phyloP scores from a whole-genome alignment of 2,888 invertebrate genomes.

The Dexiosoma caninum region DNA sequence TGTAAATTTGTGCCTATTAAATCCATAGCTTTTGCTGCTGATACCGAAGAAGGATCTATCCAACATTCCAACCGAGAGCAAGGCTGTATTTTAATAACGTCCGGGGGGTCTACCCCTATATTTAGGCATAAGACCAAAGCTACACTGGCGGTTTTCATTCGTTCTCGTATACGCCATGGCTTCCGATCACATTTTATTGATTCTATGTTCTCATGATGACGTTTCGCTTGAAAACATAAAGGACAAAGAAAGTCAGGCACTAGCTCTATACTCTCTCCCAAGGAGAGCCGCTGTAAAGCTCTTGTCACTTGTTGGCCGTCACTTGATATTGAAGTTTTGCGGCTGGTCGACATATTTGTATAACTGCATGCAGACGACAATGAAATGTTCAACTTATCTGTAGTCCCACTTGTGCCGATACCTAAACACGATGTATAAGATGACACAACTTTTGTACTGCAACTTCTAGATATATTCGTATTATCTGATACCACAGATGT shows the following conservation, averaged over 20 bases:
- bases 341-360: conserved; percentile 58
- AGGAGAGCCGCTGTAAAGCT: conserved; percentile 64
- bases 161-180: conserved; percentile 95
- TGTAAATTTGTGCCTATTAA: conserved; percentile 94
- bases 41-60: conserved; percentile 94
- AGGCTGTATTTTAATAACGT: conserved; percentile 97
- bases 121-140: conserved; percentile 98
- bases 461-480: background rate
- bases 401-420: conserved; percentile 22
- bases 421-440: conserved; percentile 23
- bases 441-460: background rate
- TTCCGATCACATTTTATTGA: conserved; percentile 83
- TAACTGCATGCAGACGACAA: conserved; percentile 26
- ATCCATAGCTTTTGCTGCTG: conserved; percentile 94
- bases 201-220: conserved; percentile 85
- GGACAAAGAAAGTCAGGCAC: conserved; percentile 69
- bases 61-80: conserved; percentile 97
- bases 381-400: conserved; percentile 17
- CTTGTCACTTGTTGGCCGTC: conserved; percentile 65
- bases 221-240: conserved; percentile 73
- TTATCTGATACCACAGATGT: background rate
- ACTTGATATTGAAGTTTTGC: conserved; percentile 67
- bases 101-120: conserved; percentile 99
- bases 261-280: conserved; percentile 62
- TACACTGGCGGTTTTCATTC: conserved; percentile 99